Evolutionary conservation across 2,797 vertebrate genomes (phyloP), one percentile per base, ranked within the genome.

Genomic region (Borostomias antarcticus): DNA sequence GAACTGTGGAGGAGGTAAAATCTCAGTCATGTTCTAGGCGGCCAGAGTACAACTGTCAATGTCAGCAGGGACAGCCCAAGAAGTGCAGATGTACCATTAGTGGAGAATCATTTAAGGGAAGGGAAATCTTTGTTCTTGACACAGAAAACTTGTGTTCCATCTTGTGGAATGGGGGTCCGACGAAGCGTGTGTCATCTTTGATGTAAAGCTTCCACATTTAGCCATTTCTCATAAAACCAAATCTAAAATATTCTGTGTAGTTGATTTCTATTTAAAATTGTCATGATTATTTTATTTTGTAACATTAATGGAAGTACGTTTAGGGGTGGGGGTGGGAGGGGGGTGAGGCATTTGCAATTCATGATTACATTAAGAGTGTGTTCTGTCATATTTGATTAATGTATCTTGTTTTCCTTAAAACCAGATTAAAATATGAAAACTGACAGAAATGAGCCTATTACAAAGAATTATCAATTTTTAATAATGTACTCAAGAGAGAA

Each of bases 341-440:
- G 84, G 81, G 79, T 85, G 66, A 81, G 69, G 78, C 92, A 96
- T 98, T 97, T 98, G 95, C 95, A 96, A 97, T 96, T 98, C 96
- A 89, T 95, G 95, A 96, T 95, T 94, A 96, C 96, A 96, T 97
- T 97, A 98, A 94, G 93, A 93, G 94, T 90, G 90, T 94, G 95
- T 94, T 95, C 94, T 96, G 96, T 97, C 96, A 95, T 94, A 92
- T 92, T 91, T 95, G 95, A 98, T 98, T 95, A 97, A 98, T 96
- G 95, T 89, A 80, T 91, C 86, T 86, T 95, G 95, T 97, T 97
- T 97, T 96, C 89, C 77, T 90, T 94, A 94, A 96, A 98, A 96
- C 94, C 87, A 82, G 82, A 94, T 91, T 93, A 91, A 91, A 91
- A 94, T 95, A 95, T 96, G 92, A 90, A 92, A 95, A 95, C 92